Evolutionary conservation across 92 coral and sea anemone genomes (phyloP), one percentile per base, ranked within the genome.

Genomic region (Paramuricea clavata): DNA sequence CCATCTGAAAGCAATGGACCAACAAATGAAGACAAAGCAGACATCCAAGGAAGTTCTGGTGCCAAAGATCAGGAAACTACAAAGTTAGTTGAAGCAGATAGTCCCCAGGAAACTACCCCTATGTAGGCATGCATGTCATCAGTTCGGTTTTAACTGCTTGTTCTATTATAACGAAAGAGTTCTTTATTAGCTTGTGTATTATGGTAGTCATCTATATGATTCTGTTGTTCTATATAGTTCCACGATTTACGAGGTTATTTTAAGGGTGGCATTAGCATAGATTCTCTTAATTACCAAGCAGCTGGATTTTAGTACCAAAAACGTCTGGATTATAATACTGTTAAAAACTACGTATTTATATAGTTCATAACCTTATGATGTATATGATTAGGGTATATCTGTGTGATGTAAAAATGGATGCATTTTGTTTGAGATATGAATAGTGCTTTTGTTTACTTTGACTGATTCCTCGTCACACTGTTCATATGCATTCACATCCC

Each of bases 51-150:
- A 30, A 60, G 73, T 16, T 59, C 84, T 79, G 52, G 57, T 35
- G 30, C 33, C 42, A 57, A 79, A 12, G 72, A 79, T 42, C 34
- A 34, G 57, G 84, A 79, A 59, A 79, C 73, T 12, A 56, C 25
- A 79, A 79, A 79, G 84, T 79, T 79, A 79, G 84, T 79, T 33
- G 84, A 36, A 59, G 52, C 84, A 57, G 84, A 59, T 61, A 61
- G 26, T 26, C 35, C 84, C 33, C 43, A 28, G 50, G 82, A 76
- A 52, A 57, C 68, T 22, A 78, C 83, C 13, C 84, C 72, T 16
- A 79, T 79, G 84, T 79, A 79, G n/a, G 19, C 31, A 31, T 65
- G 41, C 39, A 28, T 28, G 41, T 31, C 32, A 2, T 28, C 11
- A 28, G 22, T 11, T 31, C 19, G 23, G 23, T 47, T 47, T 47